Conservation (phyloP, 2,797 vertebrate species). For the Catharus ustulatus region DNA sequence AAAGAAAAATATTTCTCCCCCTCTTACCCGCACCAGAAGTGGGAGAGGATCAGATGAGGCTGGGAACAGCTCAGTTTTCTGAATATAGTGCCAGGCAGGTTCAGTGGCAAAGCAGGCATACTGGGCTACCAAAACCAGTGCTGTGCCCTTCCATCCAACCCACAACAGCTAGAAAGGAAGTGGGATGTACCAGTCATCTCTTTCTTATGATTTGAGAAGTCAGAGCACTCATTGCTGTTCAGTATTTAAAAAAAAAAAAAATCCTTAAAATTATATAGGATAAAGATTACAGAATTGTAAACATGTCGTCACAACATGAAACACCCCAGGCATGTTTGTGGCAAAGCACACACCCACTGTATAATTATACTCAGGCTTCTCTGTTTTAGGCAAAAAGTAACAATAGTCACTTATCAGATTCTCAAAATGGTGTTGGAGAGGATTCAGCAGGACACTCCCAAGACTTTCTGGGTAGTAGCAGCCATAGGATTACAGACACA, state of each 20-base stretch:
- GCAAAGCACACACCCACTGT: neutral
- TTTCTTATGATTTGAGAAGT: neutral
- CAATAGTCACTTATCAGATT: constrained; percentile 45
- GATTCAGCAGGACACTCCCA: constrained; percentile 52
- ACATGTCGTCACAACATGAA: constrained; percentile 16
- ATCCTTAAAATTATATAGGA: constrained; percentile 38
- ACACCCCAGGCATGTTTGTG: constrained; percentile 16
- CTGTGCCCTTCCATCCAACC: neutral
- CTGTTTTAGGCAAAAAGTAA: constrained; percentile 40
- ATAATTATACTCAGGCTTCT: constrained; percentile 46
- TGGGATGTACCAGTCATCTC: neutral
- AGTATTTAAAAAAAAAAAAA: neutral
- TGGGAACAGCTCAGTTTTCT: neutral
- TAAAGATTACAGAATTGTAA: constrained; percentile 19
- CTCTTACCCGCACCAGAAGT: constrained; percentile 20
- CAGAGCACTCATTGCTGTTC: neutral
- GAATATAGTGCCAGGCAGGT: neutral
- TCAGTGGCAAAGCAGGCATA: neutral
- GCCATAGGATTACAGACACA: neutral
- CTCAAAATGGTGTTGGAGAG: constrained; percentile 22
- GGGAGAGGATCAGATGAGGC: neutral
- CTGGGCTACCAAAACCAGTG: neutral
- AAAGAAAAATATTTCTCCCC: neutral
- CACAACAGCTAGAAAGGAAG: neutral
- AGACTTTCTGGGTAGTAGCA: neutral